Conservation (phyloP, 2,888 invertebrate species). For the Cosmia pyralina region DNA sequence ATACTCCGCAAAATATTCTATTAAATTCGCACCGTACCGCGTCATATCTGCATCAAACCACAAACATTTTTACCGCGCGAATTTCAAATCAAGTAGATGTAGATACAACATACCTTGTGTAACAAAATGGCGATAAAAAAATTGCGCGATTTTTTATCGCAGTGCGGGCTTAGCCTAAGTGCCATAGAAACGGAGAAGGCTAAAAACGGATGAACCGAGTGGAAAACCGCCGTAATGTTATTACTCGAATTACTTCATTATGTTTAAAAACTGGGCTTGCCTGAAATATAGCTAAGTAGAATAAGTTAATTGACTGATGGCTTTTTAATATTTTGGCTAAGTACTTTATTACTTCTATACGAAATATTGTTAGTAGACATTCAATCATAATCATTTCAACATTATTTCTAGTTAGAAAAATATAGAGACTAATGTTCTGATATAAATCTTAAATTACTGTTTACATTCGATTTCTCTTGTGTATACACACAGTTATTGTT, state of each 20-base stretch:
- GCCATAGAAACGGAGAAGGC: background rate
- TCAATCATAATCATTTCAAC: constrained; percentile 46
- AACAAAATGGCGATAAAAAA: background rate
- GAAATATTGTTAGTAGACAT: constrained; percentile 19
- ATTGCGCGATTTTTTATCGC: background rate
- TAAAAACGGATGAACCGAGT: background rate
- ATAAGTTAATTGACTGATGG: constrained; percentile 48
- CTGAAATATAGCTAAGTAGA: constrained; percentile 31
- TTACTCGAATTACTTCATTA: constrained; percentile 7
- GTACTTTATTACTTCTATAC: constrained; percentile 36
- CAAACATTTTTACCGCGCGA: background rate
- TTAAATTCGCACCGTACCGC: background rate
- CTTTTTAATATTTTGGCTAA: constrained; percentile 40
- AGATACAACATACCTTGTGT: background rate
- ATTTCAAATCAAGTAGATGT: background rate
- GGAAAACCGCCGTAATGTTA: background rate
- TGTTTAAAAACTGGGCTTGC: constrained; percentile 17
- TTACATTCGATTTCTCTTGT: constrained; percentile 46
- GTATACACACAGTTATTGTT: constrained; percentile 42
- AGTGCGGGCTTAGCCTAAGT: background rate
- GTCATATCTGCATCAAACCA: background rate
- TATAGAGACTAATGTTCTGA: constrained; percentile 11
- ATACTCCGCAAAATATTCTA: background rate
- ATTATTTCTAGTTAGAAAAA: constrained; percentile 29
- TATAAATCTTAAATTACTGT: constrained; percentile 42